Evolutionary conservation across 2,888 invertebrate genomes (phyloP), one percentile per base, ranked within the genome.

Genomic region (Hydrotaea cyrtoneurina): DNA sequence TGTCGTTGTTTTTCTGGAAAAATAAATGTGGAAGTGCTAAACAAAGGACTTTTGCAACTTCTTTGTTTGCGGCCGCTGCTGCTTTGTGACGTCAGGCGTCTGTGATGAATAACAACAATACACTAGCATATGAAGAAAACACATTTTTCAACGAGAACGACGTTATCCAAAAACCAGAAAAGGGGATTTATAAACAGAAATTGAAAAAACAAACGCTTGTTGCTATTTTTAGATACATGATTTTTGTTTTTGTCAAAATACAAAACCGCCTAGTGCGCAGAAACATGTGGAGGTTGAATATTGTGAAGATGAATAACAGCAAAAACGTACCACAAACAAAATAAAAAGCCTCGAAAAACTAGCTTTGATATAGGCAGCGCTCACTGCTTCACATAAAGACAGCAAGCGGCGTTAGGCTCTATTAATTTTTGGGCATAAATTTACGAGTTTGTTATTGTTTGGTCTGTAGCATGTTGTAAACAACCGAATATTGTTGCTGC

Each of bases 161-260:
- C 23, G n/a, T n/a, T 55, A 55, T 19, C 10, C 55, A 50, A 59
- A 26, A 59, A 59, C 55, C 19, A 26, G 15, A 59, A 59, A 21
- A 59, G n/a, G 50, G 50, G 23, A 59, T 26, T 26, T 23, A 19
- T 59, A 79, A 79, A 79, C 73, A 79, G 55, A 66, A 55, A 43
- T 15, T 19, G 36, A 36, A 55, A 43, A 66, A 79, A 74, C 36
- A 55, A 75, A 80, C 26, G 80, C 69, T 80, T 80, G 69, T 80
- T 80, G 75, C 69, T 75, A 80, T 80, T 69, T 80, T 69, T 80
- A 80, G 59, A 69, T 57, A 43, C 19, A 36, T 80, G 59, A 73
- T 55, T 73, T 79, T 31, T 31, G 39, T 31, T 31, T 2, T 7
- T 31, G 2, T 31, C 31, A 2, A 55, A 80, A 46, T 21, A 66